Evolutionary conservation across 2,113 vertebrate species (phyloP).

Genomic region (Microtus pennsylvanicus): DNA sequence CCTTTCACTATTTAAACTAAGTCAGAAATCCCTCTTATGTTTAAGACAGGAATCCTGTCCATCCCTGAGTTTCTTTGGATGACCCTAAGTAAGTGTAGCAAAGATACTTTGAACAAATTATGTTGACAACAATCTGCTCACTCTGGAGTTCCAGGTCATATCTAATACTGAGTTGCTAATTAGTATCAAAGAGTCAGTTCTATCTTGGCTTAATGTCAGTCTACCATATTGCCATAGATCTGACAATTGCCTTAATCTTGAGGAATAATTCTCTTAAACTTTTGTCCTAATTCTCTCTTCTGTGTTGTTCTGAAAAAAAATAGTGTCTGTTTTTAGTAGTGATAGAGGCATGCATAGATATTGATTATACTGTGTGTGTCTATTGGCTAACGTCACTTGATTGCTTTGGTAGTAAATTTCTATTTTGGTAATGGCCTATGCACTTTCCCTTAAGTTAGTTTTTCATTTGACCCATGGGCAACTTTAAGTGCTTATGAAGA

Average conservation of each 20-base stretch:
- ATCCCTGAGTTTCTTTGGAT: constrained; percentile 1
- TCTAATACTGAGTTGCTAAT: neutral
- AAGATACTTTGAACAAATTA: neutral
- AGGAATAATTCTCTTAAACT: neutral
- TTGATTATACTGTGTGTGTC: neutral
- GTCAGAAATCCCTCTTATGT: neutral
- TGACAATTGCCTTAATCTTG: neutral
- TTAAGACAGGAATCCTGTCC: neutral
- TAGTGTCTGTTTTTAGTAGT: neutral
- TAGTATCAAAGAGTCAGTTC: neutral
- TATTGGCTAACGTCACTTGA: neutral
- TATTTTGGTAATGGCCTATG: neutral
- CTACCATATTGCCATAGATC: neutral
- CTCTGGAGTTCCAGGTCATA: neutral
- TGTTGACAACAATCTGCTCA: neutral
- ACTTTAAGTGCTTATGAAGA: neutral
- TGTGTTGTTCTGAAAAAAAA: neutral
- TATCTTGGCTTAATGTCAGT: neutral
- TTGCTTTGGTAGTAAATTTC: neutral
- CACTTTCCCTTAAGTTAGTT: neutral
- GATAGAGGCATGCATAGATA: neutral
- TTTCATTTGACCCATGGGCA: neutral
- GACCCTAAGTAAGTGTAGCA: neutral
- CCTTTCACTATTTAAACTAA: neutral
- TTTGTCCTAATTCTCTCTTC: neutral